Evolutionary conservation across 2,797 vertebrate genomes (phyloP).

Genomic region (Phrynocephalus forsythii): DNA sequence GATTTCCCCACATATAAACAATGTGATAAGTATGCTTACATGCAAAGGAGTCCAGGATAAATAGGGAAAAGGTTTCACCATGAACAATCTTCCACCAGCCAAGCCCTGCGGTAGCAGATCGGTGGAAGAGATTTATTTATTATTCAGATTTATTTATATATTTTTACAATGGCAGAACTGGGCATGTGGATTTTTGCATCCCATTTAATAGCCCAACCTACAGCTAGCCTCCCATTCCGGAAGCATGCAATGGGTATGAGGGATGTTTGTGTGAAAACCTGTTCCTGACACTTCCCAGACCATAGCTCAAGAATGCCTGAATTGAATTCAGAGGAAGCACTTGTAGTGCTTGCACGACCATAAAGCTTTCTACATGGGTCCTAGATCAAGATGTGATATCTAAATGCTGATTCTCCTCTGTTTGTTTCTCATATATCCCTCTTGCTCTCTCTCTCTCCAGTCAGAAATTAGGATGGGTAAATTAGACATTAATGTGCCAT

Average conservation of each 20-base stretch:
- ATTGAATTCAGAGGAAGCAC: not conserved
- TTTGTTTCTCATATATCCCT: not conserved
- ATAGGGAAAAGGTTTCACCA: too few relatives aligned
- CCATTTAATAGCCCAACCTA: not conserved
- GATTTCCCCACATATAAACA: constrained; percentile 16
- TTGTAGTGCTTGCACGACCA: not conserved
- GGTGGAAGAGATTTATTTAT: not conserved
- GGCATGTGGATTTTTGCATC: not conserved
- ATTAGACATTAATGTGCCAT: not conserved
- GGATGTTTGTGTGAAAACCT: not conserved
- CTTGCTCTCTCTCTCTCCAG: not conserved
- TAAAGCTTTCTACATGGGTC: not conserved
- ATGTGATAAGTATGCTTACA: not conserved
- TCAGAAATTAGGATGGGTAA: not conserved
- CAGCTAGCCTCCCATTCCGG: not conserved
- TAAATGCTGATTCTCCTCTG: not conserved
- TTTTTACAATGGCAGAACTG: not conserved
- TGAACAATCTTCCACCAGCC: not conserved
- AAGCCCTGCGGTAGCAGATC: not conserved
- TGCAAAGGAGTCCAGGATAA: not conserved
- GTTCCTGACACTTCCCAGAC: not conserved
- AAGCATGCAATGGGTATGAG: not conserved
- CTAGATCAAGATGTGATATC: not conserved
- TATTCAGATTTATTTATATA: not conserved
- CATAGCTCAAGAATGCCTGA: not conserved